Percentiles rank a stretch among this genome's conserved stretches.
Conservation (phyloP, 2,888 invertebrate genomes). For the Cosmia trapezina region DNA sequence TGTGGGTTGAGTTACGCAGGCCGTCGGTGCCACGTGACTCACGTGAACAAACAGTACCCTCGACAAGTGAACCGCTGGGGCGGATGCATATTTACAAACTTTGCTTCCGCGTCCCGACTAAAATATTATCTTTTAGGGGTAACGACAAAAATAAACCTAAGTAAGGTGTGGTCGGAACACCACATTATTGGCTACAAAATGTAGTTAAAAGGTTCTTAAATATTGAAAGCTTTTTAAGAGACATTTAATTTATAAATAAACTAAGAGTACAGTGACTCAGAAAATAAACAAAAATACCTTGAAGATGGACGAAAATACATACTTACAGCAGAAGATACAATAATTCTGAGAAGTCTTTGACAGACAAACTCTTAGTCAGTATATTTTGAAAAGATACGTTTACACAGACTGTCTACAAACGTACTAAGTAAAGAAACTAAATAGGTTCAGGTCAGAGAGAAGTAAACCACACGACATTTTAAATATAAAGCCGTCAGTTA, state of each 20-base stretch:
- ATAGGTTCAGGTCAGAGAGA: conserved; percentile 15
- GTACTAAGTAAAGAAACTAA: conserved; percentile 14
- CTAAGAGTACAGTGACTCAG: conserved; percentile 27
- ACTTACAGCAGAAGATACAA: conserved; percentile 44
- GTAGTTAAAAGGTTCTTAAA: conserved; percentile 23
- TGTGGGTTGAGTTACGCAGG: conserved; percentile 61
- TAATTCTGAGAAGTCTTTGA: conserved; percentile 35
- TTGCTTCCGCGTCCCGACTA: conserved; percentile 72
- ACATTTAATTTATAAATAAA: conserved; percentile 43
- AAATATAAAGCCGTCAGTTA: conserved; percentile 40
- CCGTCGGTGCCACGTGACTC: conserved; percentile 70
- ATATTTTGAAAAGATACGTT: conserved; percentile 23
- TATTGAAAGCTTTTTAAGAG: conserved; percentile 49
- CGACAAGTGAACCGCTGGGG: conserved; percentile 68
- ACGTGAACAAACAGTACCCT: conserved; percentile 74
- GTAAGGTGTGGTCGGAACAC: conserved; percentile 13
- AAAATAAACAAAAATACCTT: conserved; percentile 40
- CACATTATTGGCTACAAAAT: conserved; percentile 23
- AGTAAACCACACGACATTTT: conserved; percentile 8
- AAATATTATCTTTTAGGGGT: conserved; percentile 71
- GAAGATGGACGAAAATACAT: conserved; percentile 33
- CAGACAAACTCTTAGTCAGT: conserved; percentile 30
- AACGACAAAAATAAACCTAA: conserved; percentile 61
- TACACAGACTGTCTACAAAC: conserved; percentile 19
- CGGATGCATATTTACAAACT: conserved; percentile 78